Evolutionary conservation across 2,797 vertebrate species (phyloP).

Genomic region (Propithecus deckenii): DNA sequence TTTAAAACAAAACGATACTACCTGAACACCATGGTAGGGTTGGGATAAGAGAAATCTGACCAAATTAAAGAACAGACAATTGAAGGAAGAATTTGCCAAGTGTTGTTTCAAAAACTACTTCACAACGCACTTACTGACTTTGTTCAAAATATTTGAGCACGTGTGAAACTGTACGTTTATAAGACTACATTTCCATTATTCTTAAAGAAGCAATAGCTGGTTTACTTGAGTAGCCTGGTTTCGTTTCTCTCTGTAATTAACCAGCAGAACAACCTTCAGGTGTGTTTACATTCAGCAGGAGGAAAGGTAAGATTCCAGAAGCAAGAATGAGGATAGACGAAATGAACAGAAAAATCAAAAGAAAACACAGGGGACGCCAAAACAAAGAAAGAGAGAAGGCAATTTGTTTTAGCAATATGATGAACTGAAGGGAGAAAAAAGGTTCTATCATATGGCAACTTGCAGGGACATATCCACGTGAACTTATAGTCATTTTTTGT

Average conservation of each 20-base stretch:
- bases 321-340: not conserved
- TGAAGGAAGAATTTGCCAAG: not conserved
- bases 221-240: not conserved
- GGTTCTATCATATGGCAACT: not conserved
- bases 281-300: not conserved
- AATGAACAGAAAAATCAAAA: not conserved
- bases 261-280: not conserved
- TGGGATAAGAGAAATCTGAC: not conserved
- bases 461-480: not conserved
- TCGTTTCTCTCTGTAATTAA: not conserved
- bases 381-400: not conserved
- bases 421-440: not conserved
- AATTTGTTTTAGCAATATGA: not conserved
- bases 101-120: not conserved
- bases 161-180: not conserved
- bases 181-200: not conserved
- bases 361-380: not conserved
- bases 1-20: not conserved
- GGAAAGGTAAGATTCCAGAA: constrained; percentile 10
- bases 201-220: not conserved
- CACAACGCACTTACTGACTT: not conserved
- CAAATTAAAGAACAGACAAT: not conserved
- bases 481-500: not conserved
- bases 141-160: not conserved
- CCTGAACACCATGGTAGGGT: not conserved